phyloP scores from a whole-genome alignment of 2,113 vertebrate species.

The Siphamia tubifer region DNA sequence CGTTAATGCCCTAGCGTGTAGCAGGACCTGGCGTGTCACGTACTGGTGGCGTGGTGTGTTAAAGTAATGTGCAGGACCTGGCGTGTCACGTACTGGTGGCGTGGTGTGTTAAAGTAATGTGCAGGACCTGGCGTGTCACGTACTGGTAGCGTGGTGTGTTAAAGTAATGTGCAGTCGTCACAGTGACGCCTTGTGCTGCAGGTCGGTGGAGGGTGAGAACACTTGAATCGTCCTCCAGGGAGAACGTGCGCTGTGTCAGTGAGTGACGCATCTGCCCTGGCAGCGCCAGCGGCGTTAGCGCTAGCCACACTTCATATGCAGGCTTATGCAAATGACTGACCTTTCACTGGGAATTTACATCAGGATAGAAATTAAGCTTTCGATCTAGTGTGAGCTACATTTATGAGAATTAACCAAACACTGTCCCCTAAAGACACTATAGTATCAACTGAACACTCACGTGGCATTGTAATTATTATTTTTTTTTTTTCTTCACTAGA shows the following conservation, averaged over 20 bases:
- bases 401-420: not conserved
- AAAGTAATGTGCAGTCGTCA: not conserved
- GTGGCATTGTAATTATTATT: no score
- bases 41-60: no score
- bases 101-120: no score
- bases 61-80: no score
- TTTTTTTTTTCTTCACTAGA: no score
- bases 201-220: constrained; percentile 13
- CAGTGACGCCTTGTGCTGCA: constrained; percentile 23
- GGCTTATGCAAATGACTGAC: constrained; percentile 64
- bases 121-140: not conserved
- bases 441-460: not conserved
- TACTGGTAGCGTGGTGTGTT: not conserved
- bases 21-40: no score
- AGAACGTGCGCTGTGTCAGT: not conserved
- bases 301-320: constrained; percentile 48
- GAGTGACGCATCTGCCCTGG: constrained; percentile 51
- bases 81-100: no score
- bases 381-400: constrained; percentile 14
- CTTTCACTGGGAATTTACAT: constrained; percentile 62
- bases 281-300: constrained; percentile 44
- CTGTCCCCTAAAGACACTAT: not conserved
- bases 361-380: constrained; percentile 45
- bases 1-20: no score
- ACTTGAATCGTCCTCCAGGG: constrained; percentile 19